Base-by-base conservation (phyloP, 2,797 vertebrate species). In the Australoheros facetus region DNA sequence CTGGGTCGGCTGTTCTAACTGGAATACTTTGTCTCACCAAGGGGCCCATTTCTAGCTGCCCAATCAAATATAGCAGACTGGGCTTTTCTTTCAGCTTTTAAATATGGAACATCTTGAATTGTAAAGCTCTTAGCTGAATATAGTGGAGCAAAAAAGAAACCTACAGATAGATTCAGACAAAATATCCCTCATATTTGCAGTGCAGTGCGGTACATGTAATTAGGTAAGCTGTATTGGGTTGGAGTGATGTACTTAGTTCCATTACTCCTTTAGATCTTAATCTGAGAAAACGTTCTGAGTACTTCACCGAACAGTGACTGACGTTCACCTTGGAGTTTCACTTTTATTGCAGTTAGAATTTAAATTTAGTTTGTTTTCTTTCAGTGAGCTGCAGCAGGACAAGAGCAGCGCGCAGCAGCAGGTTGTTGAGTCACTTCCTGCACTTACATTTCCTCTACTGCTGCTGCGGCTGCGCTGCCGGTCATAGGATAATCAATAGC, bases 401-500 rank as follows among this genome's bases (percentile, higher is more conserved):
- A 28, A 2, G 1, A 45, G 39, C 23, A 34, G 32, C 34, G 26
- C 3, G 66, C 32, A 34, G 28, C 58, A 79, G 71, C 83, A 78
- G 72, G 80, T 78, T 80, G 78, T 10, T 66, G 56, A 42, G 48
- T 84, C 77, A 86, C 82, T 88, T 88, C 87, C 85, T 83, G 87
- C 28, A 3, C 2, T 32, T 12, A 8, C 7, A 19, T 69, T 81
- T 86, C 82, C 85, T 85, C 54, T 55, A 30, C 72, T 7, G 39
- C 79, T 42, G 70, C 53, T 5, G 56, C 72, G 5, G 26, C 69
- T 17, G 60, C 62, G 51, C 17, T 6, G 34, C 56, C 48, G 32
- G 19, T 12, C 37, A 17, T 7, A 7, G 19, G 62, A 16, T 56
- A 13, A 58, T 73, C 56, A 11, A 14, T 30, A 11, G 21, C 3